These are phyloP conservation scores for Conchocele bisecta DNA, from an alignment of 2,888 invertebrate species.

Conservation along the genomic window DNA sequence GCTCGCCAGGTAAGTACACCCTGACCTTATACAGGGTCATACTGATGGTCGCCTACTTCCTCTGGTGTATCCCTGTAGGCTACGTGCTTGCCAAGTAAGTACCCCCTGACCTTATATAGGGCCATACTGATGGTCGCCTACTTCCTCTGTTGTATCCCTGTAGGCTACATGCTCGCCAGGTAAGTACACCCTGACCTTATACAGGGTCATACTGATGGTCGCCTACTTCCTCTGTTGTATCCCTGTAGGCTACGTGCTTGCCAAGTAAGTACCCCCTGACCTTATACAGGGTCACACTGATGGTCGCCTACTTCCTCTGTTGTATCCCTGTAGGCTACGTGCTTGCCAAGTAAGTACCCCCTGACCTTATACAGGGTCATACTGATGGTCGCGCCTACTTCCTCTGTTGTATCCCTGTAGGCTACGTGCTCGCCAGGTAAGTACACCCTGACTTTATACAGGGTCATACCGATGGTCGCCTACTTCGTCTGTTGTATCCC, in stretches of 20 bases:
- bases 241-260: conserved; percentile 74
- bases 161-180: too few species aligned
- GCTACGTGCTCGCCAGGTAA: too few species aligned
- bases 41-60: conserved; percentile 73
- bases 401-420: too few species aligned
- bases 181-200: too few species aligned
- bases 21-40: conserved; percentile 78
- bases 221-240: conserved; percentile 76
- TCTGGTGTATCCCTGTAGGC: conserved; percentile 76
- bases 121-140: too few species aligned
- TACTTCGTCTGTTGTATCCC: too few species aligned
- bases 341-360: conserved; percentile 73
- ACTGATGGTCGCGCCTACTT: too few species aligned
- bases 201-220: conserved; percentile 74
- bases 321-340: conserved; percentile 75
- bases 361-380: too few species aligned
- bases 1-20: conserved; percentile 71
- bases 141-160: too few species aligned
- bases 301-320: conserved; percentile 74
- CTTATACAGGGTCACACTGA: conserved; percentile 77
- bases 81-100: conserved; percentile 74
- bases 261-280: conserved; percentile 71
- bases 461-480: too few species aligned
- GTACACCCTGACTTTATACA: too few species aligned
- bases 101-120: too few species aligned